Evolutionary conservation across 2,113 vertebrate genomes (phyloP).

Genomic region (Grus americana): DNA sequence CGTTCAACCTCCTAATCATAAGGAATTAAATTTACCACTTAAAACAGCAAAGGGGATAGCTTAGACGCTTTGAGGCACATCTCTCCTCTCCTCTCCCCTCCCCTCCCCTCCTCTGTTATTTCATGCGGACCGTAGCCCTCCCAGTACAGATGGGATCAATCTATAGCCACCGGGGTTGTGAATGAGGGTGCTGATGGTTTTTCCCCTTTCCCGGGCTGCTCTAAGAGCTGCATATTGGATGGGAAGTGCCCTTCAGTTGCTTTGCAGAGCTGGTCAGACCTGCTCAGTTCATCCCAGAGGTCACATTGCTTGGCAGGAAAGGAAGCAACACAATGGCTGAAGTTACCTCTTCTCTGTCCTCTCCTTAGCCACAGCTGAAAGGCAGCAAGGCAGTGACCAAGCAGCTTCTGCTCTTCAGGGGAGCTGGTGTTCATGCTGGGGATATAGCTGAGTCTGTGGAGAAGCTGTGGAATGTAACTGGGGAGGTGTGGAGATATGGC

Average conservation of each 20-base stretch:
- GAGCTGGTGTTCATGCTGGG: fast-evolving
- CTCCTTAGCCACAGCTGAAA: neutral
- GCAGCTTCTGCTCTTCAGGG: neutral
- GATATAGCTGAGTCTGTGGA: neutral
- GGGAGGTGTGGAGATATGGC: neutral
- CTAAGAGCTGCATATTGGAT: fast-evolving
- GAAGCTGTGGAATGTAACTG: neutral
- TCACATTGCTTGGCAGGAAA: neutral
- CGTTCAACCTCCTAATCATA: neutral
- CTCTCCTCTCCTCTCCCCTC: no score
- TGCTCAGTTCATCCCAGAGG: neutral
- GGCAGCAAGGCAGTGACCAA: neutral
- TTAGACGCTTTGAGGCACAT: neutral
- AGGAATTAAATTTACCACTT: neutral
- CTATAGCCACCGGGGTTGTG: neutral
- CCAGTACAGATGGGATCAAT: neutral
- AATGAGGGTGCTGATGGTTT: neutral
- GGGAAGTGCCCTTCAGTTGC: neutral
- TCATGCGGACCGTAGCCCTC: neutral
- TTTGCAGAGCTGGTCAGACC: neutral
- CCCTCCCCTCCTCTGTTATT: neutral
- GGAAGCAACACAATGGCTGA: neutral
- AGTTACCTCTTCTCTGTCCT: neutral
- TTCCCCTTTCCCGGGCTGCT: neutral
- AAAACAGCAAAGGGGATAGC: neutral